Evolutionary conservation across 2,113 vertebrate species (phyloP).

Genomic region (Mustela nigripes): DNA sequence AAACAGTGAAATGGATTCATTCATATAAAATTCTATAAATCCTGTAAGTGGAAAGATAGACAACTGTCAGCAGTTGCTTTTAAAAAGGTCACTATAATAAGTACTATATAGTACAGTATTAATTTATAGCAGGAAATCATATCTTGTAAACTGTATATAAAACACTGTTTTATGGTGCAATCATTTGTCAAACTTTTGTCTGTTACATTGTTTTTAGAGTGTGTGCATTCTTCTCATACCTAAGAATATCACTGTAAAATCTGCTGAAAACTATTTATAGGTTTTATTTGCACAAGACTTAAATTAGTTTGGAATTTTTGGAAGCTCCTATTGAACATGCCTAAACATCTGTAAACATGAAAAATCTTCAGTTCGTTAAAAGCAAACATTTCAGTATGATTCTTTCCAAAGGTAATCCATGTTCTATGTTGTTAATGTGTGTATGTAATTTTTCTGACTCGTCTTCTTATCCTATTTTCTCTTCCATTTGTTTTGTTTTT

Average conservation of each 20-base stretch:
- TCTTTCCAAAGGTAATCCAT: slow-evolving; percentile 87
- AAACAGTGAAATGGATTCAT: slow-evolving; percentile 75
- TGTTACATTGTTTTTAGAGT: slow-evolving; percentile 87
- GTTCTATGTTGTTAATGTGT: slow-evolving; percentile 83
- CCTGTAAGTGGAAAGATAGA: slow-evolving; percentile 82
- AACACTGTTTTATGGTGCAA: slow-evolving; percentile 90
- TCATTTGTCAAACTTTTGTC: slow-evolving; percentile 88
- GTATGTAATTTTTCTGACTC: slow-evolving; percentile 83
- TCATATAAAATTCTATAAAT: slow-evolving; percentile 65
- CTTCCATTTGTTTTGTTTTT: slow-evolving; percentile 81
- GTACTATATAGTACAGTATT: slow-evolving; percentile 90
- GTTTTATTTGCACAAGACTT: slow-evolving; percentile 89
- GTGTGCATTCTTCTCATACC: slow-evolving; percentile 86
- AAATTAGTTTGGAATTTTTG: slow-evolving; percentile 84
- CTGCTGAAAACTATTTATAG: slow-evolving; percentile 89
- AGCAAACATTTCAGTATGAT: slow-evolving; percentile 81
- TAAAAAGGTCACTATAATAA: slow-evolving; percentile 85
- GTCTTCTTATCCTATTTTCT: slow-evolving; percentile 71
- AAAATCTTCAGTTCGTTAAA: slow-evolving; percentile 84
- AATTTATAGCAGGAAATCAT: slow-evolving; percentile 90
- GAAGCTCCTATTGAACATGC: slow-evolving; percentile 84
- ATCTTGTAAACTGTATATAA: slow-evolving; percentile 91
- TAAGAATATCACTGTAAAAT: slow-evolving; percentile 90
- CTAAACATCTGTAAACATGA: slow-evolving; percentile 83
- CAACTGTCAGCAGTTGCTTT: slow-evolving; percentile 87